Conservation (phyloP, 2,888 invertebrate species). For the Yponomeuta evonymella region DNA sequence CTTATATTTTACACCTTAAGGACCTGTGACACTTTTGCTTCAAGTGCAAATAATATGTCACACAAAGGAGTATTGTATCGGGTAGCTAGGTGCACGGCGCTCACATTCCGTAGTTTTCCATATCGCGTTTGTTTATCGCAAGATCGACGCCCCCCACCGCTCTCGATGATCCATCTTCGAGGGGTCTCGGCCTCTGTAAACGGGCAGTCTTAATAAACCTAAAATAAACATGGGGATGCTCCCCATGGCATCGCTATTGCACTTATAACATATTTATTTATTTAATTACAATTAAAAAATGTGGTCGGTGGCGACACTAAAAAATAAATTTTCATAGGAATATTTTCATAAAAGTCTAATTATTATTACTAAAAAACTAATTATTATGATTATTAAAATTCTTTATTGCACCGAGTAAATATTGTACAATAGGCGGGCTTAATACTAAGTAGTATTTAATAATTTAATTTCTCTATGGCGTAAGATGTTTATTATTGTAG, state of each 20-base stretch:
- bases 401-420: too few species aligned
- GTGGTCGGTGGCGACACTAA: too few species aligned
- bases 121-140: conserved; percentile 61
- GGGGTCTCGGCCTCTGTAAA: conserved; percentile 35
- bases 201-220: conserved; percentile 31
- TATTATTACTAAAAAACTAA: too few species aligned
- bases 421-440: too few species aligned
- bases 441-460: too few species aligned
- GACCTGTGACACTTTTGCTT: background rate
- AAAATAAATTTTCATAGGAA: too few species aligned
- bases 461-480: too few species aligned
- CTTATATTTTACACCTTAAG: background rate
- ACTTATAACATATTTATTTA: background rate
- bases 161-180: conserved; percentile 67
- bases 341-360: too few species aligned
- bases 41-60: background rate
- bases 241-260: background rate
- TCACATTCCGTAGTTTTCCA: conserved; percentile 52
- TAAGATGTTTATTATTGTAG: too few species aligned
- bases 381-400: too few species aligned
- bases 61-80: background rate
- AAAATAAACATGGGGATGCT: too few species aligned
- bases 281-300: background rate
- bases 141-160: conserved; percentile 50
- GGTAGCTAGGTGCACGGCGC: conserved; percentile 22